A percentile compares a stretch with the other conserved stretches of the same genome.
These are phyloP conservation scores for Melanchra persicariae DNA, from an alignment of 2,888 invertebrate species.

Conservation along the genomic window DNA sequence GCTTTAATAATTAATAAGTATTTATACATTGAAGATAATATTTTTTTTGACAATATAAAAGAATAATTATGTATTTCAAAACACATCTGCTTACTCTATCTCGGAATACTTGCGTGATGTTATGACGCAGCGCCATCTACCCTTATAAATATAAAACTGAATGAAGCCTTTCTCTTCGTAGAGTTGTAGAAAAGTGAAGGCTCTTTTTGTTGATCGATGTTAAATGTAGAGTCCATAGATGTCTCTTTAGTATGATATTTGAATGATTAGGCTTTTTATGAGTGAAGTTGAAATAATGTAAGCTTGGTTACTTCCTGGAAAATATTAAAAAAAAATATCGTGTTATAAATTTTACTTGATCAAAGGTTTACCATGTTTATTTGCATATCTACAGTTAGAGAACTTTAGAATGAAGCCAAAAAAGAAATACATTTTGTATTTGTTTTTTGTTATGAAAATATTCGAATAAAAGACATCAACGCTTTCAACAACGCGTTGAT, in stretches of 20 bases:
- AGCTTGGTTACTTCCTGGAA: no score
- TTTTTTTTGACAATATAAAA: no score
- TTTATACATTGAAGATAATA: no score
- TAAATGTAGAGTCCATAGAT: slow-evolving; percentile 32
- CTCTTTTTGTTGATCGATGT: slow-evolving; percentile 10
- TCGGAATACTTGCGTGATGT: background rate
- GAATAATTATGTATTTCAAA: background rate
- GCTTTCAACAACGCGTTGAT: slow-evolving; percentile 29
- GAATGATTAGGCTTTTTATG: background rate
- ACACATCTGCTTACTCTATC: background rate
- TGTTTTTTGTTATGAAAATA: no score
- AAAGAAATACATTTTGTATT: no score
- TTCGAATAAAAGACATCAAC: slow-evolving; percentile 16
- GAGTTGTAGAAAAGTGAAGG: background rate
- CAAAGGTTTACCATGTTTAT: no score
- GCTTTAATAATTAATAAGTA: no score
- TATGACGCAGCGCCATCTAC: slow-evolving; percentile 51
- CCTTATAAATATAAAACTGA: background rate
- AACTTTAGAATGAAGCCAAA: no score
- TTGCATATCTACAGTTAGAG: no score
- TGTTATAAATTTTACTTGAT: no score
- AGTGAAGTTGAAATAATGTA: background rate
- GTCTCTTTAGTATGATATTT: slow-evolving; percentile 27
- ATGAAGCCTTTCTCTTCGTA: slow-evolving; percentile 42
- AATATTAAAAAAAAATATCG: no score